Conservation (phyloP, 2,888 invertebrate genomes). For the Prosopocoilus inquinatus region DNA sequence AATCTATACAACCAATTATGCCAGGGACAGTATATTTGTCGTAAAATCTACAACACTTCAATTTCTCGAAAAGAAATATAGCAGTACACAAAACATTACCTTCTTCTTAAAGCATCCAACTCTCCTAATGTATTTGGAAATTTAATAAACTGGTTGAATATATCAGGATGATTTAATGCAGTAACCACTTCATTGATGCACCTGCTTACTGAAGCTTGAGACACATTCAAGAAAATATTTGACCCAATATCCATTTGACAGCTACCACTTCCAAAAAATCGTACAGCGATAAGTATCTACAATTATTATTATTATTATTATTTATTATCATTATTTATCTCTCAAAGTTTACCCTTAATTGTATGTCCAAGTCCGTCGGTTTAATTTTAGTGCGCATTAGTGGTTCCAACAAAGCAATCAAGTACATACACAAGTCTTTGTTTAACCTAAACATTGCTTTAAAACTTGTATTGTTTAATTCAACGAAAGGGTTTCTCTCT, state of each 20-base stretch:
- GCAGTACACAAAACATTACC: conserved; percentile 6
- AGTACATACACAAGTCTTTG: too few relatives aligned
- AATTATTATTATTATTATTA: too few relatives aligned
- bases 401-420: too few relatives aligned
- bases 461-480: too few relatives aligned
- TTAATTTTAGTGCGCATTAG: too few relatives aligned
- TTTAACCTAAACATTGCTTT: too few relatives aligned
- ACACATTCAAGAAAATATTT: conserved; percentile 17
- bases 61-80: conserved; percentile 1
- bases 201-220: conserved; percentile 20
- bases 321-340: too few relatives aligned
- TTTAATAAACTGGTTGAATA: conserved; percentile 16
- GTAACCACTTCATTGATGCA: conserved; percentile 16
- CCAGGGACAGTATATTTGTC: conserved; percentile 18
- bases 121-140: conserved; percentile 20
- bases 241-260: conserved; percentile 20
- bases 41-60: conserved; percentile 14
- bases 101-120: conserved; percentile 13
- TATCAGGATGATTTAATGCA: conserved; percentile 5
- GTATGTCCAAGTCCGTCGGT: too few relatives aligned
- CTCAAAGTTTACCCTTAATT: too few relatives aligned
- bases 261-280: conserved; percentile 22
- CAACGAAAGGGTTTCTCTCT: too few relatives aligned
- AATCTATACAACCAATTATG: conserved; percentile 31
- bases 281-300: background rate